These are phyloP conservation scores for Drosophila pectinifera DNA, from an alignment of 1,140 invertebrate genomes.

Conservation along the genomic window DNA sequence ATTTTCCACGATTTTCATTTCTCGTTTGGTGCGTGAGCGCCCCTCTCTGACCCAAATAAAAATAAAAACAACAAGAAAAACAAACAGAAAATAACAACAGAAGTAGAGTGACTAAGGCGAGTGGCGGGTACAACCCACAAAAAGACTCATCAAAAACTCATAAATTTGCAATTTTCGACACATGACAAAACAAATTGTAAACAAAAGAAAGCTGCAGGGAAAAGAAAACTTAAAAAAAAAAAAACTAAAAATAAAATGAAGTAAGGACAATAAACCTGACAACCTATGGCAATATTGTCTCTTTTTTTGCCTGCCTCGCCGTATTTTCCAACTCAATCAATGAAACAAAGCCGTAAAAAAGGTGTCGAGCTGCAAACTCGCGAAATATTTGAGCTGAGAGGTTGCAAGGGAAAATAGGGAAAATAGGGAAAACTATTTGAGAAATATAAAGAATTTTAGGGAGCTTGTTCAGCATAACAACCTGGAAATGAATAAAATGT, in stretches of 20 bases:
- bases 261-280: constrained; percentile 53
- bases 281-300: constrained; percentile 22
- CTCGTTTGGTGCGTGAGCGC: constrained; percentile 53
- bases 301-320: constrained; percentile 5
- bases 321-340: constrained; percentile 14
- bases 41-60: constrained; percentile 67
- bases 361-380: constrained; percentile 3
- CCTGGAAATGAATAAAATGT: too few species aligned
- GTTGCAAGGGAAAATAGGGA: not conserved
- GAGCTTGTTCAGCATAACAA: too few species aligned
- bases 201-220: constrained; percentile 50
- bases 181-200: constrained; percentile 83
- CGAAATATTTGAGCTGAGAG: not conserved
- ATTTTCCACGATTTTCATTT: constrained; percentile 27
- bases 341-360: constrained; percentile 18
- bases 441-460: not conserved
- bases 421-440: not conserved
- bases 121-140: constrained; percentile 58
- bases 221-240: constrained; percentile 25
- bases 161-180: constrained; percentile 83
- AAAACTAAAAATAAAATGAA: constrained; percentile 13
- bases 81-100: constrained; percentile 37
- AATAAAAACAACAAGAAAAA: constrained; percentile 49
- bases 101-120: constrained; percentile 16
- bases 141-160: constrained; percentile 82